A percentile compares a stretch with the other conserved stretches of the same genome.
Conservation (phyloP, 2,888 invertebrate genomes). For the Molanna angustata region DNA sequence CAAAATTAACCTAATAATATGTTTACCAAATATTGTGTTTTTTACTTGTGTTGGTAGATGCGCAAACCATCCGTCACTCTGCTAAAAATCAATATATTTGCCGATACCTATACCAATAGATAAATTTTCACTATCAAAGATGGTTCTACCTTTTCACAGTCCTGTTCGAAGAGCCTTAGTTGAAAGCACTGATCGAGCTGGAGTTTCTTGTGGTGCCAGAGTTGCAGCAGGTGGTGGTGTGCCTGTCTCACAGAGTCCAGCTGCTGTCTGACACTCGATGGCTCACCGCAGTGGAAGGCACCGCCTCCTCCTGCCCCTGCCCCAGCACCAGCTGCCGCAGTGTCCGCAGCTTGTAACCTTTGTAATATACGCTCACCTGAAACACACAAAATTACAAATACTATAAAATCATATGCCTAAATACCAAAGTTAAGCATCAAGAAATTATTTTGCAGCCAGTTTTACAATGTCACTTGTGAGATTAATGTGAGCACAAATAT, state of each 20-base stretch:
- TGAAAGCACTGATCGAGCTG: constrained; percentile 97
- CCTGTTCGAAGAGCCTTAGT: constrained; percentile 91
- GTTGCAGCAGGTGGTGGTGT: constrained; percentile 85
- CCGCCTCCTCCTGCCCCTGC: constrained; percentile 63
- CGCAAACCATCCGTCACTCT: no score
- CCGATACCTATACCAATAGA: no score
- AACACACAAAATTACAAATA: no score
- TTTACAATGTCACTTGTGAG: no score
- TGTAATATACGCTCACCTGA: constrained; percentile 69
- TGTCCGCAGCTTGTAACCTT: constrained; percentile 55
- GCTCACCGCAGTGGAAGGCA: constrained; percentile 70
- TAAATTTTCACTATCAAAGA: neutral
- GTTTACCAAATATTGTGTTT: no score
- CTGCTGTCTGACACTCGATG: constrained; percentile 73
- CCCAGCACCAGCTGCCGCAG: constrained; percentile 36
- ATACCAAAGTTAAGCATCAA: no score
- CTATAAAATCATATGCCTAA: no score
- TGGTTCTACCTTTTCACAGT: constrained; percentile 81
- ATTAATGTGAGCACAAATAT: no score
- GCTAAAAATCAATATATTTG: no score
- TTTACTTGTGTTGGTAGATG: no score
- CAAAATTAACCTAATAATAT: no score
- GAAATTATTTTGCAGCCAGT: no score
- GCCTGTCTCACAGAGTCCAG: constrained; percentile 84
- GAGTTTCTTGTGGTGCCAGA: constrained; percentile 93